phyloP scores from a whole-genome alignment of 2,888 invertebrate species.

The Sthenelais limicola region DNA sequence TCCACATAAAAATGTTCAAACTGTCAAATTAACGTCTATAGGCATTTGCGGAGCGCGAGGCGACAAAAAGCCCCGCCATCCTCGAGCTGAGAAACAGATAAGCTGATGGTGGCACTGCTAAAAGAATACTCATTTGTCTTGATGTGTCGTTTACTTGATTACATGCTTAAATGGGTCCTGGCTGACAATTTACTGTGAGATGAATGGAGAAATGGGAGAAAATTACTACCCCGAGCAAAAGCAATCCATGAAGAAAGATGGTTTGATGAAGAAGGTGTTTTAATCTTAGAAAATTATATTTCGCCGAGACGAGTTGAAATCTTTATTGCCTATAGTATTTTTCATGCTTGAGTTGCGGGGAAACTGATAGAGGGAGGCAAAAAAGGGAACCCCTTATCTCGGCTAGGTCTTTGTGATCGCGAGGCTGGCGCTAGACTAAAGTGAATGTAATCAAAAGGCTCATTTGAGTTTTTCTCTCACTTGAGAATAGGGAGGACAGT shows the following conservation, averaged over 20 bases:
- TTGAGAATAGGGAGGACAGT: constrained; percentile 27
- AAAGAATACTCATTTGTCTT: constrained; percentile 38
- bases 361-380: constrained; percentile 12
- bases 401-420: constrained; percentile 16
- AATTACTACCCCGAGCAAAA: constrained; percentile 32
- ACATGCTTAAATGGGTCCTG: constrained; percentile 34
- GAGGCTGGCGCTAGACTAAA: constrained; percentile 1
- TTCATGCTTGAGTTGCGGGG: constrained; percentile 19
- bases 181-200: constrained; percentile 25
- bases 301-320: constrained; percentile 32
- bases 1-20: constrained; percentile 38
- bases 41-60: constrained; percentile 26
- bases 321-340: constrained; percentile 40
- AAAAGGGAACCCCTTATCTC: background rate
- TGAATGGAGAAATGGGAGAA: constrained; percentile 30
- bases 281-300: constrained; percentile 35
- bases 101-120: constrained; percentile 32
- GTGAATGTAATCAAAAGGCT: constrained; percentile 35
- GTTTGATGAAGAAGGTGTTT: constrained; percentile 35
- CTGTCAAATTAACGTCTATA: constrained; percentile 39
- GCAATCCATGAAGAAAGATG: constrained; percentile 29
- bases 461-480: constrained; percentile 15
- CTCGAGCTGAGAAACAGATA: constrained; percentile 21
- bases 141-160: constrained; percentile 38
- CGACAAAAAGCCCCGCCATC: no score